Base-by-base conservation (phyloP, 2,797 vertebrate species). In the Fistularia tabacaria region DNA sequence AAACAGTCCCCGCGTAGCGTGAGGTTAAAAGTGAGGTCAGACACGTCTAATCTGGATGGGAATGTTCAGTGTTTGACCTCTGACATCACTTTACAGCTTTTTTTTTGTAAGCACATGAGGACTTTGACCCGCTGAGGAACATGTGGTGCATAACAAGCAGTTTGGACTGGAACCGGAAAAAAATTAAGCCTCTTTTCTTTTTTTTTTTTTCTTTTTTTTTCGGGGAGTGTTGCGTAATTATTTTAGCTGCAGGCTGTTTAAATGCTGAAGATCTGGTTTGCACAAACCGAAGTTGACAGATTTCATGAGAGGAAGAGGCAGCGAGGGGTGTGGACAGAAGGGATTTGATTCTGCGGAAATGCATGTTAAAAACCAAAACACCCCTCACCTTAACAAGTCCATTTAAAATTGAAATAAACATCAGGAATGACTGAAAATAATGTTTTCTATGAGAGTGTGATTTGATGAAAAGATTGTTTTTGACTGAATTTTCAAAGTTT, bases 11-110 rank as follows among this genome's bases (percentile, higher is more conserved):
- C 2, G 25, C 25, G 25, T 25, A 25, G 43, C 10, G 11, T 12
- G 8, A 45, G 43, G 43, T 45, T 13, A 45, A 55, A 66, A 54
- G 50, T 64, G 9, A 59, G 66, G 66, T 74, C 60, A 64, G 48
- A 57, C 63, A 0, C 14, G n/a, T 48, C 69, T 69, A 68, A 73
- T 76, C 61, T 62, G 64, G 59, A 71, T 59, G 66, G 52, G 51
- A 65, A 57, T 14, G 9, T 51, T 68, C 44, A n/a, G 41, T 43
- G 54, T 59, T 61, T 78, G 65, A 76, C 71, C 71, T 8, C 39
- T 70, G 55, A 75, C 66, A 48, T 62, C 45, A 7, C 38, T 11
- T 11, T 54, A 14, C 38, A 9, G 25, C 44, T 41, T 48, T 48
- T 73, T 57, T 43, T 62, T 67, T 46, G 56, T 49, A 49, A 47